Evolutionary conservation across 64 coral and sea anemone genomes (phyloP).

Genomic region (Actinia tenebrosa): DNA sequence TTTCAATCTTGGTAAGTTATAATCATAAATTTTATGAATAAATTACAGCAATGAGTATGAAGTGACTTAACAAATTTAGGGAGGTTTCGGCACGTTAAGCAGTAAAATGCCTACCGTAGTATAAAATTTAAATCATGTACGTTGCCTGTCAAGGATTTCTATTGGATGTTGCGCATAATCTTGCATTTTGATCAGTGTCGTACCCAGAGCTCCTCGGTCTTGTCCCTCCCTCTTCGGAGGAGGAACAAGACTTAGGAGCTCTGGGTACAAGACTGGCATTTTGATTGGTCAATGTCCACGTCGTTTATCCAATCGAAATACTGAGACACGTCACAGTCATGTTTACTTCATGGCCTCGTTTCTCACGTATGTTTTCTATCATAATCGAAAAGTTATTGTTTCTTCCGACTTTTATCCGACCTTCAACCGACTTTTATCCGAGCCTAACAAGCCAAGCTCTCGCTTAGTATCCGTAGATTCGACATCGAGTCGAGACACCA

Average conservation of each 20-base stretch:
- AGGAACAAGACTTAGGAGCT: no score
- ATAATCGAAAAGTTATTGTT: neutral
- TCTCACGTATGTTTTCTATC: neutral
- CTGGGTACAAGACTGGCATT: neutral
- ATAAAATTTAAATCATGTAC: no score
- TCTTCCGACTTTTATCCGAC: neutral
- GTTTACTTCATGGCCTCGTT: neutral
- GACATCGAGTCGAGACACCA: slow-evolving; percentile 24
- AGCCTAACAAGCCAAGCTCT: neutral
- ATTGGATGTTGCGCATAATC: neutral
- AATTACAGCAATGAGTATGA: no score
- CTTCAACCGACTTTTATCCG: neutral
- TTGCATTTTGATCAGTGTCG: neutral
- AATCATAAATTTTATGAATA: no score
- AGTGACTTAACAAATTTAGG: no score
- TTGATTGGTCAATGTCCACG: neutral
- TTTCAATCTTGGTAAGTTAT: no score
- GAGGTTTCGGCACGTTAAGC: no score
- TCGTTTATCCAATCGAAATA: no score
- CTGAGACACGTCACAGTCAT: no score
- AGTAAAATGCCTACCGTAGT: no score
- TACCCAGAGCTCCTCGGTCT: no score
- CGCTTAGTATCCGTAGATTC: slow-evolving; percentile 43
- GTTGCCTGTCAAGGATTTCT: neutral
- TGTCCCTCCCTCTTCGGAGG: no score